Evolutionary conservation across 30 jellyfish, hydroid and myxozoan species (phyloP), one percentile per base, ranked within the genome.

Genomic region (Hydractinia symbiolongicarpus): DNA sequence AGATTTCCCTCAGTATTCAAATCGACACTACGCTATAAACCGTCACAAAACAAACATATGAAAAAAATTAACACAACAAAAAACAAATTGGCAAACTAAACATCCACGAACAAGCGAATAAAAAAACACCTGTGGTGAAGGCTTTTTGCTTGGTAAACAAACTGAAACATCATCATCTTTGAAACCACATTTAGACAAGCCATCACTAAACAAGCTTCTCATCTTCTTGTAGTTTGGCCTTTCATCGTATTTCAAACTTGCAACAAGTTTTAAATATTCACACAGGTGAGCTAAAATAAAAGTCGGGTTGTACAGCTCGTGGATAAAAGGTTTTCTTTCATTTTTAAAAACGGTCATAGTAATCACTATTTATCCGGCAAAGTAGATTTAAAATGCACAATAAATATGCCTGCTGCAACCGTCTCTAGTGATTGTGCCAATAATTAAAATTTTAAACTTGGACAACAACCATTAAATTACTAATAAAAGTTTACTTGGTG

Each of bases 161-260:
- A 89, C 90, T 4, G 95, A 79, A 50, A 80, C 84, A n/a, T 94
- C 94, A 61, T 90, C 97, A 64, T 90, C 97, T 5, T 76, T 30
- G 61, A 21, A 16, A 1, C 90, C 94, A 13, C 66, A 11, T 53
- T 66, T 77, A 20, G 76, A 74, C 79, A 90, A 70, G 16, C 93
- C 95, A 52, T 78, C 86, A 9, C 60, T 67, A 79, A 90, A 86
- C 88, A 88, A 77, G 55, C 71, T 73, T 67, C 82, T 79, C 44
- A 90, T 52, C 70, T 76, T 75, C 30, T 62, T 87, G 62, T 90
- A 90, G 77, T 85, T 94, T 3, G 97, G 97, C 71, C 66, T 79
- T 71, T 82, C 95, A 53, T 82, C 84, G 57, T 90, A 90, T 50
- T 82, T 88, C 73, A 90, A 85, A 20, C 54, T 82, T 57, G 56